Evolutionary conservation across 2,888 invertebrate species (phyloP), one percentile per base, ranked within the genome.

Genomic region (Gerosis bhagava): DNA sequence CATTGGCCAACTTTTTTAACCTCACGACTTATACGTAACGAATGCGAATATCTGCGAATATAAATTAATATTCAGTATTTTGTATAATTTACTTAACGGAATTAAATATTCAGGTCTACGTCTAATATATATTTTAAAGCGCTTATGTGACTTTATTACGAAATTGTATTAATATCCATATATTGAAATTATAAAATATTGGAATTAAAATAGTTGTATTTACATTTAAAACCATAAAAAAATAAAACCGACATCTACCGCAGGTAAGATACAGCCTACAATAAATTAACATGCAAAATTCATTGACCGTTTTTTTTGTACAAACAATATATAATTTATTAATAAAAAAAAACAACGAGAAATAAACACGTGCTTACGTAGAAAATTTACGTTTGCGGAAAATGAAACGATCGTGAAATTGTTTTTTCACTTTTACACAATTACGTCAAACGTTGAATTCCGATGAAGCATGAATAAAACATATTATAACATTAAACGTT

Each of bases 371-470:
- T 8, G 34, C 13, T 25, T 5, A 26, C 29, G 22, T 45, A 36
- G n/a, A 17, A 37, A 31, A 37, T 37, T 45, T 10, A 40, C 24
- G 24, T 37, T 39, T 11, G 15, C 32, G 39, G 26, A 46, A 45
- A 46, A 46, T 46, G 32, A 37, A 46, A 21, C 21, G 26, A 17
- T 10, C 32, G 46, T 46, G 17, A 46, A 32, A 46, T 39, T 8
- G 15, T 31, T 41, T 41, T 34, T 31, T 41, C 22, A 29, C 15
- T 39, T 32, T 46, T 37, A n/a, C 6, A 8, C 22, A 16, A 36
- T 44, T 17, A 44, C 29, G 36, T 24, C 19, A 29, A 29, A 29
- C 28, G 8, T 5, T 19, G 11, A n/a, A 24, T 28, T 35, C 8
- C 25, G 26, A 26, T 21, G 29, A 29, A 16, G 24, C 16, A 31